Evolutionary conservation across 2,797 vertebrate species (phyloP).

Genomic region (Mastacembelus armatus): DNA sequence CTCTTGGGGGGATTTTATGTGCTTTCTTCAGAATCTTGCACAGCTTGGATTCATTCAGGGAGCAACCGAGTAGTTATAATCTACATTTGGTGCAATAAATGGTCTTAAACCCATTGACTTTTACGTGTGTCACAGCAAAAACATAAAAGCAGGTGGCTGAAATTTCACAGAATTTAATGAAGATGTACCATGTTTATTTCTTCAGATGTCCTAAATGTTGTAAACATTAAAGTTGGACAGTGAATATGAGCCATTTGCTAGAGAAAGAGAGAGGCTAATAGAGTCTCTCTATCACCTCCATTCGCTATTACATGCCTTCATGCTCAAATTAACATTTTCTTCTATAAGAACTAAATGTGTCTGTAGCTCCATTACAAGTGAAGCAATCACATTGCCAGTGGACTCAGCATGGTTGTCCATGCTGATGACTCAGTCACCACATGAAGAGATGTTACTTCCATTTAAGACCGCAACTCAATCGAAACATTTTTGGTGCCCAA

Average conservation of each 20-base stretch:
- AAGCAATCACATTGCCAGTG: slow-evolving; percentile 42
- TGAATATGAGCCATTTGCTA: background rate
- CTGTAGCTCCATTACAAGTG: slow-evolving; percentile 42
- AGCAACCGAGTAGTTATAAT: background rate
- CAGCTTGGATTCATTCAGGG: slow-evolving; percentile 28
- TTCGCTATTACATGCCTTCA: slow-evolving; percentile 43
- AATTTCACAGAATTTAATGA: background rate
- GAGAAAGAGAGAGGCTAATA: background rate
- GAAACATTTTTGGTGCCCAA: slow-evolving; percentile 44
- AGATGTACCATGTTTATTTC: background rate
- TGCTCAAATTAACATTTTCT: slow-evolving; percentile 57
- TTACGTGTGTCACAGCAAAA: background rate
- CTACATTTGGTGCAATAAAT: slow-evolving; percentile 9
- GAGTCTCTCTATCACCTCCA: slow-evolving; percentile 13
- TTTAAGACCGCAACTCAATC: slow-evolving; percentile 43
- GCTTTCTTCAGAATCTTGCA: slow-evolving; percentile 6
- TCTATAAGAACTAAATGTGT: slow-evolving; percentile 35
- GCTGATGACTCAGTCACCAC: slow-evolving; percentile 50
- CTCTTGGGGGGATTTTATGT: slow-evolving; percentile 7
- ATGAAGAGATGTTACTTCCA: slow-evolving; percentile 60
- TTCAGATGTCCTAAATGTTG: background rate
- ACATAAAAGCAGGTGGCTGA: slow-evolving; percentile 5
- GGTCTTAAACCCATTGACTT: slow-evolving; percentile 9
- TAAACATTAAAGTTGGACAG: slow-evolving; percentile 1
- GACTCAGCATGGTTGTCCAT: slow-evolving; percentile 61